Percentiles rank a stretch among this genome's conserved stretches.
Conservation (phyloP, 2,888 invertebrate genomes). For the Stomorhina lunata region DNA sequence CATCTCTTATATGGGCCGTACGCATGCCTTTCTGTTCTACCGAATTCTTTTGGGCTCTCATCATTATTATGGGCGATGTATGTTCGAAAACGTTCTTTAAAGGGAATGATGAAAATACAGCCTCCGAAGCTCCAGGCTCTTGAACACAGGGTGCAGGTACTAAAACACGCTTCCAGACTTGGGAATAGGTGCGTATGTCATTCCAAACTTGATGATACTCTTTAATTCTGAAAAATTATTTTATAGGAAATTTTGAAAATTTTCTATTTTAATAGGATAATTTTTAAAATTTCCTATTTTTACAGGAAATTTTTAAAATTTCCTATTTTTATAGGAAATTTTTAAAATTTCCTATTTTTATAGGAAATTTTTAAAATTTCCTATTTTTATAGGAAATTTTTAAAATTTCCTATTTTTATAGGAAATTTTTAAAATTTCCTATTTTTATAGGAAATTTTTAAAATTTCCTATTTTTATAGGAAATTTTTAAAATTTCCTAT, state of each 20-base stretch:
- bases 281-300: no score
- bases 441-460: no score
- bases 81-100: constrained; percentile 82
- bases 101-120: constrained; percentile 83
- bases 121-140: constrained; percentile 86
- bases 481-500: background rate
- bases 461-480: no score
- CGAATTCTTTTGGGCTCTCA: constrained; percentile 93
- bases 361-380: background rate
- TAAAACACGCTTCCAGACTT: constrained; percentile 84
- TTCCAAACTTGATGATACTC: constrained; percentile 86
- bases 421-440: no score
- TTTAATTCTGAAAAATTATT: constrained; percentile 81
- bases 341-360: no score
- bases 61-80: constrained; percentile 89
- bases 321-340: no score
- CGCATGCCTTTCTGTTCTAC: constrained; percentile 91
- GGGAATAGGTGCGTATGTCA: constrained; percentile 84
- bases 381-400: background rate
- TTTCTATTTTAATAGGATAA: background rate
- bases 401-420: no score
- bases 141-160: constrained; percentile 86
- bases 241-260: background rate
- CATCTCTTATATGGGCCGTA: constrained; percentile 91
- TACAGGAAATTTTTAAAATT: no score